Evolutionary conservation across 2,797 vertebrate genomes (phyloP).

Genomic region (Furcifer pardalis): DNA sequence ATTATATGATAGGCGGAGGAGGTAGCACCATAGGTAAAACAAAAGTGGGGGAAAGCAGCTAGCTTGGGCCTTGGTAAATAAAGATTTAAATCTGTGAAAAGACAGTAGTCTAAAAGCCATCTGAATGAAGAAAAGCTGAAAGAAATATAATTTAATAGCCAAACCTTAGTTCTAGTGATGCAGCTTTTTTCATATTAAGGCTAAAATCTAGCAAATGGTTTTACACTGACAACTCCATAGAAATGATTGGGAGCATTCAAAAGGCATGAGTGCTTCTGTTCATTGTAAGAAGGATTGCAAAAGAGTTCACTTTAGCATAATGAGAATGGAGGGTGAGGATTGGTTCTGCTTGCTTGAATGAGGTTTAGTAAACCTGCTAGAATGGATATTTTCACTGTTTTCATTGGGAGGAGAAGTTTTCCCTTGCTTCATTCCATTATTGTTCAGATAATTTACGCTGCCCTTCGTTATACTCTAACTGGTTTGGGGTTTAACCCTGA

Average conservation of each 20-base stretch:
- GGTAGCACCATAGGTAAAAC: slow-evolving; percentile 13
- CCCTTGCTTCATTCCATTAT: background rate
- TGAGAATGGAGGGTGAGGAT: background rate
- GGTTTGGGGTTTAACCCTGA: background rate
- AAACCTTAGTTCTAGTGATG: background rate
- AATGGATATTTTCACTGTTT: background rate
- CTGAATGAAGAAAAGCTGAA: background rate
- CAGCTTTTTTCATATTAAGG: background rate
- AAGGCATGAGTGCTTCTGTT: background rate
- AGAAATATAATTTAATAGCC: slow-evolving; percentile 29
- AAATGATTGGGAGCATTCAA: background rate
- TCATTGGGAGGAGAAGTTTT: background rate
- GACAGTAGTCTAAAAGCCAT: background rate
- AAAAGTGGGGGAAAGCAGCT: background rate
- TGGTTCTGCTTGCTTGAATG: background rate
- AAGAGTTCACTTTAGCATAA: background rate
- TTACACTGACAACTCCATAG: background rate
- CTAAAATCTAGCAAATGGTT: background rate
- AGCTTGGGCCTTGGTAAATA: background rate
- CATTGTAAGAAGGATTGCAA: background rate
- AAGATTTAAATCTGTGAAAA: slow-evolving; percentile 5
- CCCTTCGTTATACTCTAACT: background rate
- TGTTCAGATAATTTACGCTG: background rate
- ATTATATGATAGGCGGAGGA: slow-evolving; percentile 4
- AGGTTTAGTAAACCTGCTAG: background rate